phyloP scores from a whole-genome alignment of 2,797 vertebrate genomes.

The Peromyscus attwateri region DNA sequence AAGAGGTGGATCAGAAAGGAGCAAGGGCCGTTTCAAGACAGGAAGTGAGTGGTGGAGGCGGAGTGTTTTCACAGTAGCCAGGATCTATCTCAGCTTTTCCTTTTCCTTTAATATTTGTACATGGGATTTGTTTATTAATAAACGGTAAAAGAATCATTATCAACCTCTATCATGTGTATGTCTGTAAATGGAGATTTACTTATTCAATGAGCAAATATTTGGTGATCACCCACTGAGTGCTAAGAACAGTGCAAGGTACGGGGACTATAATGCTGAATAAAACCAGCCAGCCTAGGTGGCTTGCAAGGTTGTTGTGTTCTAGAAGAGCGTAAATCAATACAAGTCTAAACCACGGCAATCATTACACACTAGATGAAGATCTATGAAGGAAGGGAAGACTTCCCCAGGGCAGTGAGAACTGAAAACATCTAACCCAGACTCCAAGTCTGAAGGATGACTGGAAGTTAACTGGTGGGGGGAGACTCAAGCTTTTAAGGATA shows the following conservation, averaged over 20 bases:
- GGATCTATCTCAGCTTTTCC: not conserved
- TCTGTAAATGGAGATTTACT: not conserved
- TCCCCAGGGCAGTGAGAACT: not conserved
- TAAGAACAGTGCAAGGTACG: not conserved
- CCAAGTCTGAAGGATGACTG: not conserved
- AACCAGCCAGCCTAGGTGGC: rapidly evolving
- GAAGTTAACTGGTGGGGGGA: not conserved
- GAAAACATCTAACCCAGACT: not conserved
- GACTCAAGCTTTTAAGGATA: rapidly evolving
- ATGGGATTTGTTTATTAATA: not conserved
- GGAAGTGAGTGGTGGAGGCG: not conserved
- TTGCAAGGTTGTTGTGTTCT: not conserved
- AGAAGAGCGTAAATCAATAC: rapidly evolving
- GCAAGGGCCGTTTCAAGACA: not conserved
- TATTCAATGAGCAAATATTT: not conserved
- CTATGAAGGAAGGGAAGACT: not conserved
- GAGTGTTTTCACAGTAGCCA: not conserved
- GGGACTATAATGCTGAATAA: too few species aligned
- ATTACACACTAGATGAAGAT: not conserved
- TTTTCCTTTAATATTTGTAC: not conserved
- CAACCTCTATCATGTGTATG: not conserved
- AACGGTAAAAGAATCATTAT: not conserved
- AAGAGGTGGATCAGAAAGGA: not conserved
- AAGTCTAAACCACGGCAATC: not conserved
- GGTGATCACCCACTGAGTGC: not conserved